Percentiles rank a stretch among this genome's conserved stretches.
These are phyloP conservation scores for Psittacula derbiana DNA, from an alignment of 2,797 vertebrate genomes.

Conservation along the genomic window DNA sequence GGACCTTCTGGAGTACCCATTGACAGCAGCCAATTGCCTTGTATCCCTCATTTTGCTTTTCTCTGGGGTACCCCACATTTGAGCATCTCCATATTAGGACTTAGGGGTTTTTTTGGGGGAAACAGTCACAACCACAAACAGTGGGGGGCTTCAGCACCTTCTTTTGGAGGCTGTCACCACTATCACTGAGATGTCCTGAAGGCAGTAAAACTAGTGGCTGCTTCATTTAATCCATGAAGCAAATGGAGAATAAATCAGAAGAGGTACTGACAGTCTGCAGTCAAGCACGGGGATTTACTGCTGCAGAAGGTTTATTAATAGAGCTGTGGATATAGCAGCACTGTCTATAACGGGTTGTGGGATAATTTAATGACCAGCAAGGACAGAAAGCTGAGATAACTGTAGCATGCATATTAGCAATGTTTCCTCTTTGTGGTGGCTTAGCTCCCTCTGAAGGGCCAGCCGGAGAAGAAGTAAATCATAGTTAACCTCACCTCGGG, in stretches of 20 bases:
- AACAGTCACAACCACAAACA: not conserved
- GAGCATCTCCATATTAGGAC: not conserved
- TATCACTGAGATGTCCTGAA: not conserved
- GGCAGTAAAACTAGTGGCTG: not conserved
- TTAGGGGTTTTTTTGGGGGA: not conserved
- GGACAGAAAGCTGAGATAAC: conserved; percentile 40
- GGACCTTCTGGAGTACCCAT: not conserved
- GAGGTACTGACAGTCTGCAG: conserved; percentile 23
- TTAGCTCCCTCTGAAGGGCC: not conserved
- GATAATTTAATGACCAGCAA: conserved; percentile 62
- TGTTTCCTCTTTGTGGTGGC: not conserved
- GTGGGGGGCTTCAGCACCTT: not conserved
- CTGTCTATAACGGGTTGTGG: not conserved
- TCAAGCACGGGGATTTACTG: not conserved
- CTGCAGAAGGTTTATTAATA: conserved; percentile 51
- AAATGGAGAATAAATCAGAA: conserved; percentile 53
- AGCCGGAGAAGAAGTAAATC: conserved; percentile 14
- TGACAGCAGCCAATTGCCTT: accelerated
- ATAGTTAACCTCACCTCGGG: not conserved
- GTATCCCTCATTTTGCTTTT: not conserved
- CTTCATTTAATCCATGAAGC: conserved; percentile 5
- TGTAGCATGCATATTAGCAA: not conserved
- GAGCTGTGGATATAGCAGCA: not conserved
- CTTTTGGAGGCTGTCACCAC: not conserved
- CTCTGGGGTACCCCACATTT: not conserved